A percentile compares a stretch with the other conserved stretches of the same genome.
These are phyloP conservation scores for Drosophila atripex DNA, from an alignment of 2,888 invertebrate genomes.

Conservation along the genomic window DNA sequence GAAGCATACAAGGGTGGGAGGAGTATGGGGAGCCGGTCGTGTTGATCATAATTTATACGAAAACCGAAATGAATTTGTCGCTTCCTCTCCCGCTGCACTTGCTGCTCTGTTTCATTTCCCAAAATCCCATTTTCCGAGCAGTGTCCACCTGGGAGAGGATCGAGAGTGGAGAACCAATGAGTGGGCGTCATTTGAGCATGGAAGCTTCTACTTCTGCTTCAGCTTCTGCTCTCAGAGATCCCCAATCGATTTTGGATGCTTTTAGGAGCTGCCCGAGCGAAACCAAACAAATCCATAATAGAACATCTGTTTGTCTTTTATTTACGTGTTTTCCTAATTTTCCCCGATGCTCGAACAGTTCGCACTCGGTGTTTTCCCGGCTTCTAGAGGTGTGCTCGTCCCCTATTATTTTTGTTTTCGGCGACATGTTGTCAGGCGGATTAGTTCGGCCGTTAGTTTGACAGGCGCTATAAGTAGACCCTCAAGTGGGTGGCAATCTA, in stretches of 20 bases:
- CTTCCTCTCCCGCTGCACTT: slow-evolving; percentile 49
- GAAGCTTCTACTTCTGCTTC: neutral
- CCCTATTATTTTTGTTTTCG: slow-evolving; percentile 28
- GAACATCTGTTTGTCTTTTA: slow-evolving; percentile 65
- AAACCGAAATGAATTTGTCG: slow-evolving; percentile 65
- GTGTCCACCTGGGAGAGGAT: slow-evolving; percentile 19
- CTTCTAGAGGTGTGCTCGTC: slow-evolving; percentile 21
- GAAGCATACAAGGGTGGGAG: slow-evolving; percentile 2
- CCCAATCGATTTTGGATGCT: slow-evolving; percentile 15
- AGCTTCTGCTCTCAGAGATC: neutral
- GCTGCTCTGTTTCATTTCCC: slow-evolving; percentile 66
- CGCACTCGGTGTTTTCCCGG: slow-evolving; percentile 1
- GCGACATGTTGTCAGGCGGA: slow-evolving; percentile 69
- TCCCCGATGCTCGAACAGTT: slow-evolving; percentile 1
- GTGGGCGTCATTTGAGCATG: slow-evolving; percentile 7
- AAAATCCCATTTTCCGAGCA: slow-evolving; percentile 48
- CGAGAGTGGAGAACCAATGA: neutral
- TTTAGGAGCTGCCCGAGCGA: slow-evolving; percentile 19
- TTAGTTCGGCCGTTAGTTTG: slow-evolving; percentile 67
- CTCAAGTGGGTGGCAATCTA: slow-evolving; percentile 40
- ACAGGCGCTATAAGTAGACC: slow-evolving; percentile 36
- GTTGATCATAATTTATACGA: slow-evolving; percentile 68
- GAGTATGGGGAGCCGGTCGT: slow-evolving; percentile 30
- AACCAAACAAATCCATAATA: slow-evolving; percentile 35
- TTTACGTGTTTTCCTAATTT: slow-evolving; percentile 44